These are phyloP conservation scores for Apodemus agrarius DNA, from an alignment of 2,797 vertebrate genomes.

Conservation along the genomic window DNA sequence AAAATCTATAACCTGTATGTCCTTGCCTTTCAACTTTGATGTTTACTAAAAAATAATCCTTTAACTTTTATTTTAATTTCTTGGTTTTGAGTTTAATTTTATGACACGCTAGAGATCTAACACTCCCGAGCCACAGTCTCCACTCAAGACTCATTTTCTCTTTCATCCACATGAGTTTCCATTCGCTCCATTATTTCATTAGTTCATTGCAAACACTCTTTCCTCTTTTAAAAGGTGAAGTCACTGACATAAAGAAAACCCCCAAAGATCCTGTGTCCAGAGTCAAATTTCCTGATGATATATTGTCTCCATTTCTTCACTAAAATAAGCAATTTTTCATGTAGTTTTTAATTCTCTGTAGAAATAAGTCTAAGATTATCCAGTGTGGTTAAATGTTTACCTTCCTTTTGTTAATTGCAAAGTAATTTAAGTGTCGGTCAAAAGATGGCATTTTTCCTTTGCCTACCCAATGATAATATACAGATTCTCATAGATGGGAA, in stretches of 20 bases:
- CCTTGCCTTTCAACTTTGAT: not conserved
- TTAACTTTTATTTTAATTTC: not conserved
- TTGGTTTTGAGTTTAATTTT: not conserved
- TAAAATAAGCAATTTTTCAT: not conserved
- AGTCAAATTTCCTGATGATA: not conserved
- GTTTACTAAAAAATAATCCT: not conserved
- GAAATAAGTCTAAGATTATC: conserved; percentile 26
- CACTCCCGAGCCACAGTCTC: not conserved
- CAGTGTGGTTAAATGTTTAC: conserved; percentile 2
- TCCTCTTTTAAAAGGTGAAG: conserved; percentile 45
- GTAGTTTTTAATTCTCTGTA: not conserved
- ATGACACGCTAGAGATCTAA: not conserved
- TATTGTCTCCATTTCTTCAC: not conserved
- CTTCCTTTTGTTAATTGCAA: conserved; percentile 6
- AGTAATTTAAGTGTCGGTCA: not conserved
- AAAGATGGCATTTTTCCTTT: not conserved
- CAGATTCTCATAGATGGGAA: not conserved
- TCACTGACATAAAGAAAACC: not conserved
- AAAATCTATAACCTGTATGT: not conserved
- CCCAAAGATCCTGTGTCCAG: not conserved
- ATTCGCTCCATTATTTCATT: not conserved
- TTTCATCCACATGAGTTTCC: not conserved
- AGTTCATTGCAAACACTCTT: not conserved
- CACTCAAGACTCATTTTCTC: not conserved
- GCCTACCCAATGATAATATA: not conserved